phyloP scores from a whole-genome alignment of 2,888 invertebrate species.

The Dasysyrphus tricinctus region DNA sequence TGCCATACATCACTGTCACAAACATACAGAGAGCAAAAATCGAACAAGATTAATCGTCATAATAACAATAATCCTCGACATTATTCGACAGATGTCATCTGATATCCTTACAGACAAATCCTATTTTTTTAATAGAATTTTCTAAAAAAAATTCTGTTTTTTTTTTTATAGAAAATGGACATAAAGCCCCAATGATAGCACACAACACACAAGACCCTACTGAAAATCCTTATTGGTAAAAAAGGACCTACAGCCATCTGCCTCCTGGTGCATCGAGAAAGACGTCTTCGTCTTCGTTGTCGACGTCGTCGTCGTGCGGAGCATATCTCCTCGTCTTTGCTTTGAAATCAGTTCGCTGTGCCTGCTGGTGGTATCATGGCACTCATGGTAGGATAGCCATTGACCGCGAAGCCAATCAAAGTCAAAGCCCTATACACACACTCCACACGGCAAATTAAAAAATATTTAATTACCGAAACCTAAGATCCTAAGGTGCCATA shows the following conservation, averaged over 20 bases:
- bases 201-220: constrained; percentile 32
- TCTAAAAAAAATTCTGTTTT: constrained; percentile 34
- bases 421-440: constrained; percentile 52
- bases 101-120: constrained; percentile 67
- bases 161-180: constrained; percentile 37
- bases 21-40: not conserved
- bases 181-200: constrained; percentile 49
- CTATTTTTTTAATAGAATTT: constrained; percentile 59
- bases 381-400: constrained; percentile 41
- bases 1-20: constrained; percentile 43
- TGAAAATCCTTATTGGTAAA: constrained; percentile 42
- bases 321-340: constrained; percentile 29
- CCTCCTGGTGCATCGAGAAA: constrained; percentile 37
- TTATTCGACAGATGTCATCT: constrained; percentile 73
- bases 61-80: constrained; percentile 72
- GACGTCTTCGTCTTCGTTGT: not conserved
- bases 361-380: constrained; percentile 56
- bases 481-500: constrained; percentile 45
- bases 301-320: not conserved
- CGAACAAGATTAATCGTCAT: constrained; percentile 67
- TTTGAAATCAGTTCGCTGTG: constrained; percentile 51
- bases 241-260: constrained; percentile 66
- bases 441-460: constrained; percentile 44
- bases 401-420: constrained; percentile 75
- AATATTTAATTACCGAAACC: constrained; percentile 71